Evolutionary conservation across 1,140 invertebrate species (phyloP).

Genomic region (Harlomillsia oculata): DNA sequence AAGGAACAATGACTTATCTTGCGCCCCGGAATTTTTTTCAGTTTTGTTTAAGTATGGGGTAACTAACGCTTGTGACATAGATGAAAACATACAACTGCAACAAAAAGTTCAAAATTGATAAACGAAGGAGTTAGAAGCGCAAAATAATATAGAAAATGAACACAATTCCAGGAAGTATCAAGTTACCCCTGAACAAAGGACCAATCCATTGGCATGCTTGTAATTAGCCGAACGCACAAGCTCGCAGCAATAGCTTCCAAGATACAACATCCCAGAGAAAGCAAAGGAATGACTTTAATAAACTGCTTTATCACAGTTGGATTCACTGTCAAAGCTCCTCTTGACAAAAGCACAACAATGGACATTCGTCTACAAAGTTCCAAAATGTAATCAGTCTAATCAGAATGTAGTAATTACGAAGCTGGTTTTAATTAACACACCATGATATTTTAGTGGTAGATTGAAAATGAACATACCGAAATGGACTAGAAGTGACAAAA

Average conservation of each 20-base stretch:
- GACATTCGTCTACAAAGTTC: constrained; percentile 19
- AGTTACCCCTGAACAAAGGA: constrained; percentile 25
- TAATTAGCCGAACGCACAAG: constrained; percentile 15
- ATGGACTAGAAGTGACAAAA: neutral
- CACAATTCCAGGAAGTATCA: neutral
- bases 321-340: constrained; percentile 29
- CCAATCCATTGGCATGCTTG: constrained; percentile 19
- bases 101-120: too few species aligned
- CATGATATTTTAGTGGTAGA: neutral
- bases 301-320: constrained; percentile 9
- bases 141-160: neutral
- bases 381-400: neutral
- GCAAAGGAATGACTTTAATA: constrained; percentile 28
- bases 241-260: constrained; percentile 15
- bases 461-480: constrained; percentile 14
- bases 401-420: neutral
- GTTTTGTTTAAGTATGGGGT: constrained; percentile 14
- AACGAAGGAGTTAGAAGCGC: too few species aligned
- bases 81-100: constrained; percentile 25
- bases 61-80: constrained; percentile 21
- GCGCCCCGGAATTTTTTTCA: constrained; percentile 1
- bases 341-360: constrained; percentile 22
- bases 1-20: neutral
- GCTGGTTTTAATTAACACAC: too few species aligned
- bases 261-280: constrained; percentile 17